phyloP scores from a whole-genome alignment of 92 coral and sea anemone species.

The Phenganax subtilis region DNA sequence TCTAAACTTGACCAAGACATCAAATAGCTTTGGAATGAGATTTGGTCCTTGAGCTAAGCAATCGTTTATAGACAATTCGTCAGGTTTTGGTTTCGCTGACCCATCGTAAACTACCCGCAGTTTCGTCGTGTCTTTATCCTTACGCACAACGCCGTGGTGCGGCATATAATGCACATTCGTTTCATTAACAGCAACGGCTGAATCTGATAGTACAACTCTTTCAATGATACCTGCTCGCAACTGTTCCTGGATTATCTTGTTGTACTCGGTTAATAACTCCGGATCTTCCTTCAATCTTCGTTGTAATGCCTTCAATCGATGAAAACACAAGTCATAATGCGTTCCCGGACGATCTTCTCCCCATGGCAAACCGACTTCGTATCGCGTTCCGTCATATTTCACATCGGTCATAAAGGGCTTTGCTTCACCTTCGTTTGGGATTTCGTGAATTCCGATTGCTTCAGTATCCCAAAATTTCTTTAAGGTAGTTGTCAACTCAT shows the following conservation, averaged over 20 bases:
- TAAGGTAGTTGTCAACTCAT: too few species aligned
- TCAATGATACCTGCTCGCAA: neutral
- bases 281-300: neutral
- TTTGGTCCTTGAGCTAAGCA: conserved; percentile 2
- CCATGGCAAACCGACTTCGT: too few species aligned
- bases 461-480: too few species aligned
- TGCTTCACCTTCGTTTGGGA: too few species aligned
- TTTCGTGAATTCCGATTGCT: too few species aligned
- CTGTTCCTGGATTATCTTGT: conserved; percentile 8
- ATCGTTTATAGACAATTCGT: conserved; percentile 1
- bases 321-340: neutral
- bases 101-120: conserved; percentile 10
- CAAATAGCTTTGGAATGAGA: neutral
- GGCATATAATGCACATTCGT: neutral
- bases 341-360: conserved; percentile 5
- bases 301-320: neutral
- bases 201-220: neutral
- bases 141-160: conserved; percentile 6
- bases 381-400: too few species aligned
- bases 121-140: conserved; percentile 6
- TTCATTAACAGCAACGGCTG: neutral
- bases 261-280: neutral
- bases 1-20: neutral
- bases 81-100: neutral
- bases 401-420: too few species aligned